phyloP scores from a whole-genome alignment of 1,140 invertebrate species.

The Drosophila melanica region DNA sequence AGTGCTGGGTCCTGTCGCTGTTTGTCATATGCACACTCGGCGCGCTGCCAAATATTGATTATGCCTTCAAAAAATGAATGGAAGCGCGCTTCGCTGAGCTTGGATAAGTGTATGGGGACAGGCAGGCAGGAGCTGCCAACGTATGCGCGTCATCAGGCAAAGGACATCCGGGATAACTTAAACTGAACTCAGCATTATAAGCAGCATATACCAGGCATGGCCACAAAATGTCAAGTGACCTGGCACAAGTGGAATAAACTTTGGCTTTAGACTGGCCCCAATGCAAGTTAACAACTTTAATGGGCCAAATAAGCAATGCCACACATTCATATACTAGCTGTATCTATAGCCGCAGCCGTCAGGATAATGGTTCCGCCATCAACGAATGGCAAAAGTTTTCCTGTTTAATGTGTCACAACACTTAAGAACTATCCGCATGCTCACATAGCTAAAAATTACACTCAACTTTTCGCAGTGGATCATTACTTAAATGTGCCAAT shows the following conservation, averaged over 20 bases:
- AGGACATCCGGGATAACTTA: slow-evolving; percentile 58
- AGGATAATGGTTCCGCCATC: slow-evolving; percentile 11
- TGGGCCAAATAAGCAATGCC: slow-evolving; percentile 54
- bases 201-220: no score
- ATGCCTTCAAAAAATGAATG: slow-evolving; percentile 76
- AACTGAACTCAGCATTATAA: slow-evolving; percentile 1
- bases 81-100: slow-evolving; percentile 73
- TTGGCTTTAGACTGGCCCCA: slow-evolving; percentile 32
- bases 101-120: slow-evolving; percentile 32
- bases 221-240: slow-evolving; percentile 31
- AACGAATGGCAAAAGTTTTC: slow-evolving; percentile 31
- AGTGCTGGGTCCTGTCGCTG: slow-evolving; percentile 64
- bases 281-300: slow-evolving; percentile 66
- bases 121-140: slow-evolving; percentile 23
- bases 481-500: slow-evolving; percentile 30
- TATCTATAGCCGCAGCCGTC: slow-evolving; percentile 17
- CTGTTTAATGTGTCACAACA: slow-evolving; percentile 37
- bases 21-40: slow-evolving; percentile 80
- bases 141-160: slow-evolving; percentile 67
- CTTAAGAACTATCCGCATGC: slow-evolving; percentile 24
- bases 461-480: slow-evolving; percentile 24
- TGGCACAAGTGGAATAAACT: slow-evolving; percentile 19
- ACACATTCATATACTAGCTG: not conserved
- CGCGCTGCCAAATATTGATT: slow-evolving; percentile 79
- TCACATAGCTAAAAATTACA: slow-evolving; percentile 16